Percentiles rank a stretch among this genome's conserved stretches.
phyloP scores from a whole-genome alignment of 2,113 vertebrate species.

The Tupaia tana region DNA sequence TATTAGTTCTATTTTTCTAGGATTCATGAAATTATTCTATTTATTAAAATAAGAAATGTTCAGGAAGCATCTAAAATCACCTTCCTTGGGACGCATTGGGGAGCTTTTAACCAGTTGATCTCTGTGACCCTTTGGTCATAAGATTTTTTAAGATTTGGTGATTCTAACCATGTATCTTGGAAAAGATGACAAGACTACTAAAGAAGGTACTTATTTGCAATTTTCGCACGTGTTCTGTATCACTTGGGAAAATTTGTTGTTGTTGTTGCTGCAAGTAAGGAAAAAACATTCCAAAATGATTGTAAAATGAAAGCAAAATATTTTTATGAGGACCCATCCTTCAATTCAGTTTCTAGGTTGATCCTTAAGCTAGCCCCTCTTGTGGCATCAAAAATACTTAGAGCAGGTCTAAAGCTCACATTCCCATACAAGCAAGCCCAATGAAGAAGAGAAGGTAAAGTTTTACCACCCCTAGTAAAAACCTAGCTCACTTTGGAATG shows the following conservation, averaged over 20 bases:
- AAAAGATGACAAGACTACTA: background rate
- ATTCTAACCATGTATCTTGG: background rate
- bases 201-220: background rate
- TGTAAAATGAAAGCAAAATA: background rate
- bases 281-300: background rate
- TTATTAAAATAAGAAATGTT: slow-evolving; percentile 52
- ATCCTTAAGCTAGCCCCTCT: background rate
- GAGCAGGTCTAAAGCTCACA: background rate
- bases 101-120: background rate
- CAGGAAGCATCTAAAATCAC: background rate
- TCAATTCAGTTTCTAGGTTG: background rate
- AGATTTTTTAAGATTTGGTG: background rate
- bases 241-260: background rate
- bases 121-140: background rate
- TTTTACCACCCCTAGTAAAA: background rate
- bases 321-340: background rate
- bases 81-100: background rate
- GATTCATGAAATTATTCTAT: background rate
- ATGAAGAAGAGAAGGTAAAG: background rate
- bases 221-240: background rate
- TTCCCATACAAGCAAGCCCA: background rate
- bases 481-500: background rate
- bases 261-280: slow-evolving; percentile 16
- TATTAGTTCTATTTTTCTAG: slow-evolving; percentile 33
- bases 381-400: background rate